Conservation (phyloP, 2,797 vertebrate genomes). For the Chrosomus eos region DNA sequence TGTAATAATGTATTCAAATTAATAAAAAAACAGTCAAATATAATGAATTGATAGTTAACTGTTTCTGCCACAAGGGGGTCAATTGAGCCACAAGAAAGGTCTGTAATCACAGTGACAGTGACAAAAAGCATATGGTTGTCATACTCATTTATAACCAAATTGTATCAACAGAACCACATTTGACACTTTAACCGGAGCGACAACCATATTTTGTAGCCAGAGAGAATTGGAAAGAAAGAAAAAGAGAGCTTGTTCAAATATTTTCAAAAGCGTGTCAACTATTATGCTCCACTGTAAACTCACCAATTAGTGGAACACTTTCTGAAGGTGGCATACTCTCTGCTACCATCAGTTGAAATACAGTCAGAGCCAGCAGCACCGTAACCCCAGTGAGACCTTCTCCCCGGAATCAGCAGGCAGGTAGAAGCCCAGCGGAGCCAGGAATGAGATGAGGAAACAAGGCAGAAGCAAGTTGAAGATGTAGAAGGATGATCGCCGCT, state of each 20-base stretch:
- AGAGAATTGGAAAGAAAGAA: background rate
- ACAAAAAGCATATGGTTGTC: background rate
- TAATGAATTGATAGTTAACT: background rate
- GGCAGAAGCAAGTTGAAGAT: slow-evolving; percentile 95
- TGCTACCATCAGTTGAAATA: slow-evolving; percentile 97
- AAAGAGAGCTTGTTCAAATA: background rate
- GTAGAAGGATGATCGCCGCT: slow-evolving; percentile 95
- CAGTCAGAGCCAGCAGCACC: slow-evolving; percentile 93
- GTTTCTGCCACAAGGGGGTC: background rate
- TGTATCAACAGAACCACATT: background rate
- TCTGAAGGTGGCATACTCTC: slow-evolving; percentile 99
- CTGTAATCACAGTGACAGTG: background rate
- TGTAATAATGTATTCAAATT: background rate
- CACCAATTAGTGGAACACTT: slow-evolving; percentile 94
- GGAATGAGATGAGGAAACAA: slow-evolving; percentile 95
- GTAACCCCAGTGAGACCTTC: slow-evolving; percentile 96
- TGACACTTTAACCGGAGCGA: background rate
- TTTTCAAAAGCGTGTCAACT: background rate
- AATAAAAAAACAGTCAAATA: background rate
- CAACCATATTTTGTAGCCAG: background rate
- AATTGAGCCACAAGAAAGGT: background rate
- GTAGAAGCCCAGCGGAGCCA: slow-evolving; percentile 95
- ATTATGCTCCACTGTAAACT: slow-evolving; percentile 56
- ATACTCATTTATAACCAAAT: background rate
- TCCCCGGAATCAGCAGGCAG: slow-evolving; percentile 96